Evolutionary conservation across 2,113 vertebrate species (phyloP), one percentile per base, ranked within the genome.

Genomic region (Otolemur garnettii): DNA sequence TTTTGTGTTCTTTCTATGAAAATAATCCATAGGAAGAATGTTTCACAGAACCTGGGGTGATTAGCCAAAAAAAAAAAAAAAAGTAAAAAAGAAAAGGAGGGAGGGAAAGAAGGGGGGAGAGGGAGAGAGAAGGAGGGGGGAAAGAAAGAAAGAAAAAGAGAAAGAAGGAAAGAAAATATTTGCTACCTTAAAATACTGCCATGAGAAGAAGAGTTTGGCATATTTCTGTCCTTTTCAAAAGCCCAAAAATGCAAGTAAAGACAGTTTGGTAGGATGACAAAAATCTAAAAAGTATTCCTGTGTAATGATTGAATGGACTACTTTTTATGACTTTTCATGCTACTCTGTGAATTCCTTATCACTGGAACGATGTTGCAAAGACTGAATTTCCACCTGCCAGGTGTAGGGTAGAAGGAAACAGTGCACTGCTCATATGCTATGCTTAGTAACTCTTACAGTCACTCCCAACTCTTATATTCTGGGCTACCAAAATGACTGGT

Each of bases 161-260:
- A 38, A 38, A 38, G 38, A 38, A 38, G 38, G 38, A 38, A 38
- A 38, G 38, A 38, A 38, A 38, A 38, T 66, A 66, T 59, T 64
- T 80, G 38, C 62, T 89, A 33, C n/a, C 75, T 93, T 79, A 53
- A 96, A 74, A 74, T 87, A 80, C 17, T 45, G 6, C 81, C 69
- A 59, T 21, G 11, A 53, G 26, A 24, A 90, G 68, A 93, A 90
- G 19, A 79, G 26, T 85, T 68, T 79, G 90, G 4, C n/a, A 26
- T 94, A 74, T 83, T 93, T 88, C 24, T 80, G 7, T 60, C 57
- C 11, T 87, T 83, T 94, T 81, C 42, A 75, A 92, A 92, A 95
- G 83, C 50, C 10, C 50, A 91, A 64, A 83, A 79, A 75, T 93
- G 80, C n/a, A 97, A 94, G 2, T 83, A 77, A 17, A 93, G n/a